Base-by-base conservation (phyloP, 2,888 invertebrate species). In the Microctonus hyperodae region DNA sequence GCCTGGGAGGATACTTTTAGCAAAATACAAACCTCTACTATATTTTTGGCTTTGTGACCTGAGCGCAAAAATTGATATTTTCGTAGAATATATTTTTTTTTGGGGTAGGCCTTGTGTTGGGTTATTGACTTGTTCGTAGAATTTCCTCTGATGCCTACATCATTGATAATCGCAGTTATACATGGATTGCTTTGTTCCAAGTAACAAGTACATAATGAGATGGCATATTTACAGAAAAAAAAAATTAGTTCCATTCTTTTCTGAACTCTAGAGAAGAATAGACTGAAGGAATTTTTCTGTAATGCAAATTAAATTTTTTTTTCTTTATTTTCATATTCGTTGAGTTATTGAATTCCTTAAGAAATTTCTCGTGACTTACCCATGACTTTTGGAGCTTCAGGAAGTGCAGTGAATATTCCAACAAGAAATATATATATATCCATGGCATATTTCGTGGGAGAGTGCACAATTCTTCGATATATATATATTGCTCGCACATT, bases 171-270 rank as follows among this genome's bases (percentile, higher is more conserved):
- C 44, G 44, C 6, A 0, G 44, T 44, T 4, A 44, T 44, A 16
- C 1, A 44, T 44, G 16, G n/a, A 5, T 44, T 16, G 44, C 44
- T 44, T 44, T 44, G 44, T 44, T 7, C 44, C 7, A 16, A 16
- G 20, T 44, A 44, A 53, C 16, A 22, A 69, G 69, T 57, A 64
- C 69, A 64, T 64, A 63, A 60, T 64, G 60, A 53, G 55, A 7
- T 16, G 1, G 67, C 53, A 28, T 23, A 57, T 56, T 20, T 35
- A 23, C 25, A 22, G 23, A 5, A 10, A 11, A 7, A 37, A 33
- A 28, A 61, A 25, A 40, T 60, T 16, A 40, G 25, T 44, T 23
- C 13, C 37, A 37, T 13, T 6, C 37, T 37, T 3, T 44, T n/a
- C 16, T 20, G n/a, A n/a, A 6, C 1, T 7, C 7, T 16, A 20